phyloP scores from a whole-genome alignment of 2,797 vertebrate genomes.

The Nyctalus aviator region DNA sequence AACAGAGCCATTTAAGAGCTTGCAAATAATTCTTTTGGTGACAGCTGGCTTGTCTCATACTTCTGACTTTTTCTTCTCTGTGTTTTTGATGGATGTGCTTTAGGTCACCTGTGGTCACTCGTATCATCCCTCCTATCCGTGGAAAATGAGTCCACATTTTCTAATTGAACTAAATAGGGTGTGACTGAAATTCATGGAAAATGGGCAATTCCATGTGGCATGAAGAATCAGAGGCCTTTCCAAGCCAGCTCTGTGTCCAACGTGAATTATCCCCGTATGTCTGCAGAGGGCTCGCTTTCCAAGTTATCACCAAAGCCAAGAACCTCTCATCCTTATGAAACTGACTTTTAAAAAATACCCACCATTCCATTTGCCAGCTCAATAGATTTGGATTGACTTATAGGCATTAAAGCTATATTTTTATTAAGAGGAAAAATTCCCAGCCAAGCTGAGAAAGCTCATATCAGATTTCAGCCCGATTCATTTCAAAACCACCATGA shows the following conservation, averaged over 20 bases:
- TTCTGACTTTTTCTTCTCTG: constrained; percentile 33
- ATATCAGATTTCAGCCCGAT: constrained; percentile 67
- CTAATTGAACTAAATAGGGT: constrained; percentile 69
- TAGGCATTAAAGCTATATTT: constrained; percentile 52
- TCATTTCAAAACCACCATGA: constrained; percentile 73
- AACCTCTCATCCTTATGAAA: constrained; percentile 55
- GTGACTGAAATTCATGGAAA: constrained; percentile 72
- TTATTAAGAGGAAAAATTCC: constrained; percentile 68
- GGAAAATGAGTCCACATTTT: constrained; percentile 70
- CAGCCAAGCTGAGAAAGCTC: constrained; percentile 73
- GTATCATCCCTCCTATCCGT: constrained; percentile 39
- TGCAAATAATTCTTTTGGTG: not conserved
- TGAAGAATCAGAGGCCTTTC: constrained; percentile 46
- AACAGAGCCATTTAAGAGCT: not conserved
- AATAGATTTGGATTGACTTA: constrained; percentile 63
- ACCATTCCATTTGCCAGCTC: constrained; percentile 52
- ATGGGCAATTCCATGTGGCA: constrained; percentile 42
- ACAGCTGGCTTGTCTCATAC: constrained; percentile 14
- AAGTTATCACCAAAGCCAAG: constrained; percentile 57
- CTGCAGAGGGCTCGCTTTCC: constrained; percentile 36
- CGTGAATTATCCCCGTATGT: constrained; percentile 10
- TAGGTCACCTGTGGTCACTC: constrained; percentile 65
- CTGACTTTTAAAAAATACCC: constrained; percentile 17
- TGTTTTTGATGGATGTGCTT: constrained; percentile 20
- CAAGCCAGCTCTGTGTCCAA: constrained; percentile 31